Percentiles rank a stretch among this genome's conserved stretches.
These are phyloP conservation scores for Morone chrysops DNA, from an alignment of 2,113 vertebrate species.

Conservation along the genomic window DNA sequence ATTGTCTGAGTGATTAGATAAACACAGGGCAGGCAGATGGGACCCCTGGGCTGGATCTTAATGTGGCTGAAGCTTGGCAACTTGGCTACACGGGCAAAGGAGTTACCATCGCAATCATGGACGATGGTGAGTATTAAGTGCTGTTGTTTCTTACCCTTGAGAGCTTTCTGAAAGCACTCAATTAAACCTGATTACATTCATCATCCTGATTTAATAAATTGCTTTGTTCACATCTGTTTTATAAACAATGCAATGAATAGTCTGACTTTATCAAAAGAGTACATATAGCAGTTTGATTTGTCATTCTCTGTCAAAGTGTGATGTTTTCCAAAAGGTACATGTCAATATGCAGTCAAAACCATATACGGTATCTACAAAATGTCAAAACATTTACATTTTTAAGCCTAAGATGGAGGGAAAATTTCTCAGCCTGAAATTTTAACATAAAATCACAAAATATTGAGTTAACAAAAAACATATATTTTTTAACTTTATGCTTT, in stretches of 20 bases:
- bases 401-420: not conserved
- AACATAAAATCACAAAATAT: not conserved
- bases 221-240: not conserved
- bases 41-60: conserved; percentile 96
- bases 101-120: conserved; percentile 99
- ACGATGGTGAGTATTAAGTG: conserved; percentile 90
- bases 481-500: not conserved
- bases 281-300: not conserved
- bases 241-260: not conserved
- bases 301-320: not conserved
- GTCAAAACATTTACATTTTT: not conserved
- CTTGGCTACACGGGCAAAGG: conserved; percentile 97
- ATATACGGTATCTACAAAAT: not conserved
- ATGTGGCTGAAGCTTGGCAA: conserved; percentile 98
- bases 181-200: conserved; percentile 9
- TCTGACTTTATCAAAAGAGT: not conserved
- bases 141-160: conserved; percentile 10
- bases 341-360: not conserved
- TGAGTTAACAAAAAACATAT: not conserved
- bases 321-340: not conserved
- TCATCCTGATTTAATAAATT: not conserved
- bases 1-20: conserved; percentile 88
- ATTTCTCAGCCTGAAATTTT: not conserved
- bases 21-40: conserved; percentile 99
- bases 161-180: conserved; percentile 22